Evolutionary conservation across 2,113 vertebrate genomes (phyloP), one percentile per base, ranked within the genome.

Genomic region (Crotalus horridus): DNA sequence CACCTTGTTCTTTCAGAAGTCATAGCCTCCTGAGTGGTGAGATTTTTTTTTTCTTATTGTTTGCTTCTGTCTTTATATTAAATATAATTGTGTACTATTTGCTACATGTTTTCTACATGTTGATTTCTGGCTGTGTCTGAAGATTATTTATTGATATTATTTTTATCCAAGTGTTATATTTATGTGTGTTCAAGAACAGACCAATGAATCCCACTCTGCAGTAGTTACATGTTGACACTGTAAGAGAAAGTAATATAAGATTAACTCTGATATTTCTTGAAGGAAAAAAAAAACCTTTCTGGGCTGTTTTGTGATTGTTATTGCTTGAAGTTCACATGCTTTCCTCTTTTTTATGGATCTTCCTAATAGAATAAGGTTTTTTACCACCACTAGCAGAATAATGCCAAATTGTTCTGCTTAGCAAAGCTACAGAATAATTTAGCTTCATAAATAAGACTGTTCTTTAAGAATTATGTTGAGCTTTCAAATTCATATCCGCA

Each of bases 391-490:
- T 29, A 15, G 33, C 23, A 64, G 33, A 8, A 55, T 54, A 64
- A 93, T 1, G 11, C 2, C 39, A 33, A 8, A 86, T 21, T 54
- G 55, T 53, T 64, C 53, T 56, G 51, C 12, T 26, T 51, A 54
- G 48, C n/a, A 93, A 87, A 21, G 81, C n/a, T 24, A 59, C 55
- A 3, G 6, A 61, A n/a, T n/a, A 92, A 90, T 33, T 64, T 89
- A 48, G 87, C 85, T 93, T 85, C 87, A 89, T 94, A 88, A 55
- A 46, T 24, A 54, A 88, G 3, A 3, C 23, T 90, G 87, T 92
- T 89, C 94, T 95, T 95, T 94, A 95, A 94, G 96, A 96, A 94
- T 96, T 95, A 88, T 56, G 26, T 11, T 91, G 92, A 96, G 94
- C 95, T 96, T 94, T 1, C 90, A 92, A 95, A 96, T 95, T 95